Evolutionary conservation across 2,888 invertebrate genomes (phyloP).

Genomic region (Gonocerus acuteangulatus): DNA sequence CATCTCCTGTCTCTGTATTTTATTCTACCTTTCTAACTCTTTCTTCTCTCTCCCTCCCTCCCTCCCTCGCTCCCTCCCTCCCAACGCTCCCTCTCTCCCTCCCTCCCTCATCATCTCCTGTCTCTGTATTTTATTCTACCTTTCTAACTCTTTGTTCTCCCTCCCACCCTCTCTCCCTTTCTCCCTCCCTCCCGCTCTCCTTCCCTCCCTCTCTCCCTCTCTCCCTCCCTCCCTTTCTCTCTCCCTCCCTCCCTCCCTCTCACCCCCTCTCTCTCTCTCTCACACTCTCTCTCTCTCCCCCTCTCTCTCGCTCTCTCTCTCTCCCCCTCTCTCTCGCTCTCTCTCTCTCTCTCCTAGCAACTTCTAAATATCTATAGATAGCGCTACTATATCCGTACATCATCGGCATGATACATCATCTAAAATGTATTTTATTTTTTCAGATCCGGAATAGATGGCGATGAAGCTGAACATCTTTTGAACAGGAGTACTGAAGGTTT

Average conservation of each 20-base stretch:
- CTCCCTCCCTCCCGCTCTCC: background rate
- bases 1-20: background rate
- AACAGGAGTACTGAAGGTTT: too few relatives aligned
- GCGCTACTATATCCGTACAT: too few relatives aligned
- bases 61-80: background rate
- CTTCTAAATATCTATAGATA: too few relatives aligned
- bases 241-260: constrained; percentile 1
- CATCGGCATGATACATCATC: too few relatives aligned
- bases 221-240: background rate
- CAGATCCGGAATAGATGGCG: too few relatives aligned
- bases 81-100: too few relatives aligned
- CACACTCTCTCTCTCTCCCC: background rate
- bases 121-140: background rate
- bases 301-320: background rate
- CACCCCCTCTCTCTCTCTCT: background rate
- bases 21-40: background rate
- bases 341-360: too few relatives aligned
- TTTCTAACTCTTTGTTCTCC: background rate
- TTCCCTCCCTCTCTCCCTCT: background rate
- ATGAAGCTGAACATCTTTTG: too few relatives aligned
- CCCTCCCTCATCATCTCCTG: background rate
- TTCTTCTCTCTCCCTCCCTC: background rate
- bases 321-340: background rate
- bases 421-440: too few relatives aligned
- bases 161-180: background rate